Base-by-base conservation (phyloP, 1,140 invertebrate genomes). In the Meloidogyne floridensis region DNA sequence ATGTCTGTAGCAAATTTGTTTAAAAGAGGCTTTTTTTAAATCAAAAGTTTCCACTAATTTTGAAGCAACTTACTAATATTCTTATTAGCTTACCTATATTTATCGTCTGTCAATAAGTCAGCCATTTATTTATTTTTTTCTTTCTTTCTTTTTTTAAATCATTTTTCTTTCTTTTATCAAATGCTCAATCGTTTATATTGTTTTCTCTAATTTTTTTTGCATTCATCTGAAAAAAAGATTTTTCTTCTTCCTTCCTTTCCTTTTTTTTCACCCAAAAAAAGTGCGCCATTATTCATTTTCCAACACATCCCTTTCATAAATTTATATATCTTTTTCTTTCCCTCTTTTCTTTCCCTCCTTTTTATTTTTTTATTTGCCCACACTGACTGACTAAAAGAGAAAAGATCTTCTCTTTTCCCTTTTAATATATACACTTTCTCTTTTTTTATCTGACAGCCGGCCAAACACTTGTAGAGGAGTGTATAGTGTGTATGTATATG, bases 61-160 rank as follows among this genome's bases (percentile, higher is more conserved):
- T 73, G 18, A 53, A 47, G 2, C 73, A 53, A 42, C 72, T 51
- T 73, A 32, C 1, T 32, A 15, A 13, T 11, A 47, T 20, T 74
- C 13, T 74, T 20, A 74, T 15, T 74, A 43, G 43, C 53, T 18
- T 20, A 20, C 20, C 20, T 20, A 32, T 32, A 32, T 2, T 32
- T 32, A 43, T 74, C 15, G 4, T 74, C 72, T 74, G 42, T 74
- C 72, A n/a, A 43, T 18, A 47, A 15, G 43, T 15, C 42, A 42
- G 13, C n/a, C 51, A 15, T 73, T 73, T 73, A 73, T 73, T 73
- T 7, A 47, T 73, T 73, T 73, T 73, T 73, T 73, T 73, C 13
- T 73, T 13, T 73, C n/a, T 47, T 47, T 47, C 47, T 47, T 47
- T 47, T 47, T 47, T 47, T 47, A 47, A 47, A 47, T 75, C 73